Conservation (phyloP, 2,113 vertebrate species). For the Chloebia gouldiae region DNA sequence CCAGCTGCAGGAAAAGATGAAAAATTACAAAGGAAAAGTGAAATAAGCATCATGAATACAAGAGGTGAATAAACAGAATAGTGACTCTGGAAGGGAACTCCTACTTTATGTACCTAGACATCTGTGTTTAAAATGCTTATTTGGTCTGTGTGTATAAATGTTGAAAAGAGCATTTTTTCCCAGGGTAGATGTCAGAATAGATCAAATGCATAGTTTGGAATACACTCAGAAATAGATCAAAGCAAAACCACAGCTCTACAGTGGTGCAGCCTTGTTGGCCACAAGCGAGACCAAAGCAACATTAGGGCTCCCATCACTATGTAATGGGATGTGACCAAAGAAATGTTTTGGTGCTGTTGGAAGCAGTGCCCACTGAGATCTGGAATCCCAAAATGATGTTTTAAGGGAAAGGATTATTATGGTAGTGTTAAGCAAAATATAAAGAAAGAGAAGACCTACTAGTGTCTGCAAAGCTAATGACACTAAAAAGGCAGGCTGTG, state of each 20-base stretch:
- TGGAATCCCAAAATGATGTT: background rate
- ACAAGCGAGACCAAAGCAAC: background rate
- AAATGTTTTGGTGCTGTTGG: background rate
- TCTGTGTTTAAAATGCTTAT: background rate
- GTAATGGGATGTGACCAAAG: background rate
- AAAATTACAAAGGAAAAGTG: background rate
- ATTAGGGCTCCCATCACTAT: background rate
- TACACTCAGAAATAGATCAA: background rate
- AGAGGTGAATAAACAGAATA: background rate
- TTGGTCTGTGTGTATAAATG: background rate
- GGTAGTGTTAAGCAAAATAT: background rate
- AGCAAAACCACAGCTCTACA: background rate
- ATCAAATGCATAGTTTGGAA: background rate
- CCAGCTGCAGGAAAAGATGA: background rate
- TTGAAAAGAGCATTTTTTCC: background rate
- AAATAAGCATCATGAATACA: background rate
- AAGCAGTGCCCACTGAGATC: background rate
- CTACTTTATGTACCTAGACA: background rate
- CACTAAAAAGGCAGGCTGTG: background rate
- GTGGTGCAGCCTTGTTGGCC: background rate
- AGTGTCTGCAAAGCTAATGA: background rate
- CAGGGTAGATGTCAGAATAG: background rate
- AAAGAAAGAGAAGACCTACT: background rate
- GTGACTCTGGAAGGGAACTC: background rate
- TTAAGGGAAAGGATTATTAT: background rate